These are phyloP conservation scores for Petromus typicus DNA, from an alignment of 2,113 vertebrate species.

Conservation along the genomic window DNA sequence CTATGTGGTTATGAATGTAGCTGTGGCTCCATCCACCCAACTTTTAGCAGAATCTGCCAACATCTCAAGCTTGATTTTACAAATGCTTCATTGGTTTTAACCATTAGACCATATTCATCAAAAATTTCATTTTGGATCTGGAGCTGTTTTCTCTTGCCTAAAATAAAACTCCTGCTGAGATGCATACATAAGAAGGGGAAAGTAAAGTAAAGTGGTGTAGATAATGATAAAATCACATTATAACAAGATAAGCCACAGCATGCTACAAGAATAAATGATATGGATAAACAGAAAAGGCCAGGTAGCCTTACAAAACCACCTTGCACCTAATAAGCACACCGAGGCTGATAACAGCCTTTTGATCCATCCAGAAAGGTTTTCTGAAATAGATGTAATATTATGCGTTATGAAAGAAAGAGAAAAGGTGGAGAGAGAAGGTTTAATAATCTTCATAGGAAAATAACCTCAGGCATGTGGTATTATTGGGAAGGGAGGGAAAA, in stretches of 20 bases:
- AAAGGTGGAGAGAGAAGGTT: not conserved
- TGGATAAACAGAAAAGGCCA: not conserved
- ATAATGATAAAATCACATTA: not conserved
- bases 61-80: not conserved
- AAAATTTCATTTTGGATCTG: not conserved
- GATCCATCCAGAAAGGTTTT: not conserved
- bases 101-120: not conserved
- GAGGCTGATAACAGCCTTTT: not conserved
- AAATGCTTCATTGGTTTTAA: not conserved
- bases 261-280: not conserved
- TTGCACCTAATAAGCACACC: not conserved
- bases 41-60: not conserved
- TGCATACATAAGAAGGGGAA: not conserved
- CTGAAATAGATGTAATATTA: not conserved
- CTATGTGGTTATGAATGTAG: not conserved
- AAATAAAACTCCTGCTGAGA: not conserved
- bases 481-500: not conserved
- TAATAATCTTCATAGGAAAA: not conserved
- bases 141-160: not conserved
- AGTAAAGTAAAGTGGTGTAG: not conserved
- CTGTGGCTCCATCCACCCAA: not conserved
- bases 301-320: not conserved
- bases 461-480: not conserved
- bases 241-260: not conserved
- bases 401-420: not conserved